A percentile compares a stretch with the other conserved stretches of the same genome.
These are phyloP conservation scores for Narcine bancroftii DNA, from an alignment of 2,113 vertebrate species.

Conservation along the genomic window DNA sequence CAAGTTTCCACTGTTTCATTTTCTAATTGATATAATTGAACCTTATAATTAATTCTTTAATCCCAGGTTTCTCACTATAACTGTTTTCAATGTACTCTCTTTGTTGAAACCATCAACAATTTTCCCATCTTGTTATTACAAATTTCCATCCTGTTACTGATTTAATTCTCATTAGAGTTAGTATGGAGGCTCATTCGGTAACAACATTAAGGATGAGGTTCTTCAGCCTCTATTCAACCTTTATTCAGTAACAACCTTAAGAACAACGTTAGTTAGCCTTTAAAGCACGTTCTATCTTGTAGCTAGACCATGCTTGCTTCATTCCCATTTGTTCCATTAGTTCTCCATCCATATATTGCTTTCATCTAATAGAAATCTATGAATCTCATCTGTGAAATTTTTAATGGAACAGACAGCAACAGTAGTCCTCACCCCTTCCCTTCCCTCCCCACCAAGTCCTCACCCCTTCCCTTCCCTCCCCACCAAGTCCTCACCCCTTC, in stretches of 20 bases:
- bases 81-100: not conserved
- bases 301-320: not conserved
- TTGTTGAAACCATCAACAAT: not conserved
- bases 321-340: not conserved
- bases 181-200: not conserved
- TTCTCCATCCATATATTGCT: not conserved
- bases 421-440: no score
- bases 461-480: no score
- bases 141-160: not conserved
- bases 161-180: not conserved
- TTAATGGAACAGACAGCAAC: not conserved
- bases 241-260: not conserved
- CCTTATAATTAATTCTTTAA: conserved; percentile 8
- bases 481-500: no score
- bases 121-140: not conserved
- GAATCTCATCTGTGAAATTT: not conserved
- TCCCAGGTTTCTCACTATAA: not conserved
- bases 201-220: not conserved
- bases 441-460: no score
- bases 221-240: no score
- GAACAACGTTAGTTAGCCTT: not conserved
- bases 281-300: not conserved
- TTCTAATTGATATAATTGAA: conserved; percentile 2
- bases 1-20: not conserved
- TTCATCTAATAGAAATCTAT: not conserved